Conservation (phyloP, 1,140 invertebrate species). For the Cepaea nemoralis region DNA sequence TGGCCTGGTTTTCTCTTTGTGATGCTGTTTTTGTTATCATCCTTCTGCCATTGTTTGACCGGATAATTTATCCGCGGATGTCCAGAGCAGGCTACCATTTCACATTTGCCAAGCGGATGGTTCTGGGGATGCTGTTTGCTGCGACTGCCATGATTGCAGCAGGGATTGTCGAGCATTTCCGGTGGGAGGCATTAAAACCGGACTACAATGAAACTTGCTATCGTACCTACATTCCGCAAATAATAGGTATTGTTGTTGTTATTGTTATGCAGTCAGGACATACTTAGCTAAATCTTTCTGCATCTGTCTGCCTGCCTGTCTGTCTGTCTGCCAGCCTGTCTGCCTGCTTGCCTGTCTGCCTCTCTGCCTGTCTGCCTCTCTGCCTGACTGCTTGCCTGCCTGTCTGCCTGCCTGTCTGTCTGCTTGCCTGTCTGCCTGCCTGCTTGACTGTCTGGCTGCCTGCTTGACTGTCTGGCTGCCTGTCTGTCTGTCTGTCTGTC, state of each 20-base stretch:
- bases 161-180: conserved; percentile 66
- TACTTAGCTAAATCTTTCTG: no score
- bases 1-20: conserved; percentile 74
- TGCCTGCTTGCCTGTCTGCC: no score
- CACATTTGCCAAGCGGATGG: conserved; percentile 63
- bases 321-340: no score
- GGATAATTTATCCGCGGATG: conserved; percentile 71
- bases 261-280: background rate
- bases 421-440: no score
- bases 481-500: no score
- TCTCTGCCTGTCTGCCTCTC: no score
- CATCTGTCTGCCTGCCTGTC: no score
- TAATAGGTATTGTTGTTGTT: conserved; percentile 48
- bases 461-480: no score
- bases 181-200: conserved; percentile 55
- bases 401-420: no score
- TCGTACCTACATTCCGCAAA: conserved; percentile 51
- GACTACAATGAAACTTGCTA: conserved; percentile 34
- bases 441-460: no score
- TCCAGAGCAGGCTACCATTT: conserved; percentile 51
- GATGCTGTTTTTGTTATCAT: conserved; percentile 71
- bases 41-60: conserved; percentile 72
- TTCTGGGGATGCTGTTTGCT: conserved; percentile 73
- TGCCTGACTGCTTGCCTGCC: no score
- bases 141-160: conserved; percentile 71